Conservation (phyloP, 2,113 vertebrate genomes). For the Chlorocebus sabaeus region DNA sequence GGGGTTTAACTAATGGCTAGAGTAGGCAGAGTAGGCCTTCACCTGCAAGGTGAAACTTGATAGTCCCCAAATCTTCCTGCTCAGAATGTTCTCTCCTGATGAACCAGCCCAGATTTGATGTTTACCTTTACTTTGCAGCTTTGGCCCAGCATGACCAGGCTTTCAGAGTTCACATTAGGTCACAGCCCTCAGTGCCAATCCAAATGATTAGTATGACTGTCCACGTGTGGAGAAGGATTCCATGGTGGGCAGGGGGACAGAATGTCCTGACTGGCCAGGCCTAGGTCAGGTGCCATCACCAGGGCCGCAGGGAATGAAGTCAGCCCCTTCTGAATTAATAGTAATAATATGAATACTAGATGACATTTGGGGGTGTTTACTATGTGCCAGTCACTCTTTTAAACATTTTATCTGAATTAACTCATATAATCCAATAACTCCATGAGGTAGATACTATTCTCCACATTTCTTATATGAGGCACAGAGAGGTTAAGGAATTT, state of each 20-base stretch:
- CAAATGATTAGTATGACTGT: background rate
- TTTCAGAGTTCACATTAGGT: too few species aligned
- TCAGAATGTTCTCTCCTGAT: too few species aligned
- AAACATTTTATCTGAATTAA: background rate
- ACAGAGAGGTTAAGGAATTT: background rate
- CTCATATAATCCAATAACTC: background rate
- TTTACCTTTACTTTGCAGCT: too few species aligned
- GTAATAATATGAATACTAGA: background rate
- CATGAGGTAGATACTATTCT: background rate
- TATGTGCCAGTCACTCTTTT: background rate
- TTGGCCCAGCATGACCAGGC: too few species aligned
- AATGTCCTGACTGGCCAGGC: background rate
- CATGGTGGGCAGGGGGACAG: background rate
- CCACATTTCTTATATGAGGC: background rate
- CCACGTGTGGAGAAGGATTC: background rate
- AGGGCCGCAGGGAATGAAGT: background rate
- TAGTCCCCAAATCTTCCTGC: too few species aligned
- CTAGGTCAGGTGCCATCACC: background rate
- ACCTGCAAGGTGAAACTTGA: too few species aligned
- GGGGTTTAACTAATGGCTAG: too few species aligned
- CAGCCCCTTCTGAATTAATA: background rate
- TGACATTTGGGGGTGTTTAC: background rate
- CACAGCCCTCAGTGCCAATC: too few species aligned
- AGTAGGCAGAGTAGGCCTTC: too few species aligned
- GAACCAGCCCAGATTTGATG: too few species aligned